Base-by-base conservation (phyloP, 2,888 invertebrate genomes). In the Belgica antarctica region DNA sequence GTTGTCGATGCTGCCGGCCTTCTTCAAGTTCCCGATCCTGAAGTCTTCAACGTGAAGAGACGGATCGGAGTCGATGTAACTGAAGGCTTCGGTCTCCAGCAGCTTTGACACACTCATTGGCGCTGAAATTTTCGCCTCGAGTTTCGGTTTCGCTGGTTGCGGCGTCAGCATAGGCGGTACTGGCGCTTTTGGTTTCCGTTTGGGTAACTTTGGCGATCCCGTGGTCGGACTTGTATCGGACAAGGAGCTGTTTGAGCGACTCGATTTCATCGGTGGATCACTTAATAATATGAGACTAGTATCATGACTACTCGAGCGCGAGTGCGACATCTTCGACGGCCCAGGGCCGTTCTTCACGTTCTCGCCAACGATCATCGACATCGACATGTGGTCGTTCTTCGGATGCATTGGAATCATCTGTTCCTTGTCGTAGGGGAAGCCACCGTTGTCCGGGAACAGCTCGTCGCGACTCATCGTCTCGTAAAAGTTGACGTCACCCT, bases 191-290 rank as follows among this genome's bases (percentile, higher is more conserved):
- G 89, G 88, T 76, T 91, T 91, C 71, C 91, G 82, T 73, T 85
- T 79, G 7, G 87, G 87, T 10, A 87, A 87, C 74, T 88, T 88
- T 17, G 90, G 91, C 79, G 91, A 91, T 36, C 89, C 86, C 74
- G 87, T 84, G 2, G 88, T 87, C 72, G 88, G 87, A 79, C 87
- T 87, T 75, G 83, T 86, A 76, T 87, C 87, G 15, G 86, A 86
- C 2, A 87, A 80, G 72, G 87, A 87, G 75, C 87, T 87, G 75
- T 85, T 87, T 0, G 87, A 87, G 75, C 87, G 85, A 69, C 87
- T 85, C 73, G 87, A 81, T 73, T 84, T 84, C 71, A 83, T 82
- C 8, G 31, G 27, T 2, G 62, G 34, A 31, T 70, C 70, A n/a
- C 70, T 65, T 70, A 83, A 74, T 52, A 83, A 76, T 52, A 79